Base-by-base conservation (phyloP, 2,888 invertebrate species). In the Hylaea fasciaria region DNA sequence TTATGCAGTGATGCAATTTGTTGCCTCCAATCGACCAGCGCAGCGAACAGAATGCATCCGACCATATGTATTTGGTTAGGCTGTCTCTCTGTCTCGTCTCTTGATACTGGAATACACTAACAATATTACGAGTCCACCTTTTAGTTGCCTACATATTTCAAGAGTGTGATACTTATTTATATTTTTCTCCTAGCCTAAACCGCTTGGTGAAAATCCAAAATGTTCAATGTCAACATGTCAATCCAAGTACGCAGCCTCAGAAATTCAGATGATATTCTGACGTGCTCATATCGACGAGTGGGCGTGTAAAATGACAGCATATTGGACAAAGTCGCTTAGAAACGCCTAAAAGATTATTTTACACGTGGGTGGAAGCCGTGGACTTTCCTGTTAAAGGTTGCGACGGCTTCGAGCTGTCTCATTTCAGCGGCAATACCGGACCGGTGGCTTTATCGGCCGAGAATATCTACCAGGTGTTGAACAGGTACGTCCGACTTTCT, bases 401-500 rank as follows among this genome's bases (percentile, higher is more conserved):
- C 72, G 71, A 72, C 81, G 77, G 78, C 80, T 78, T 73, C 73
- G 70, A 74, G 82, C 84, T 82, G 85, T 85, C 81, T 82, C 76
- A 80, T 82, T 82, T 81, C 32, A 71, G 73, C 71, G 76, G 76
- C 77, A 73, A 69, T 78, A 70, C 73, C 73, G 73, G 78, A 74
- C 77, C 76, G 80, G 74, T 66, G 74, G 78, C 80, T 80, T 83
- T 88, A 88, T 90, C 88, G 84, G 78, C 78, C 72, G 70, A 82
- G 78, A 83, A 80, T 83, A 86, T 87, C 85, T 82, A 81, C 86
- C 91, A 91, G 91, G 91, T 91, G 91, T 85, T 80, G 82, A 83
- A 67, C 79, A 81, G 32, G 82, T 85, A 83, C 85, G 86, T 84
- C 80, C 80, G 86, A 87, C 83, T 89, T 87, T 83, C 87, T 86